Evolutionary conservation across 2,888 invertebrate genomes (phyloP).

Genomic region (Strigamia transsilvanica): DNA sequence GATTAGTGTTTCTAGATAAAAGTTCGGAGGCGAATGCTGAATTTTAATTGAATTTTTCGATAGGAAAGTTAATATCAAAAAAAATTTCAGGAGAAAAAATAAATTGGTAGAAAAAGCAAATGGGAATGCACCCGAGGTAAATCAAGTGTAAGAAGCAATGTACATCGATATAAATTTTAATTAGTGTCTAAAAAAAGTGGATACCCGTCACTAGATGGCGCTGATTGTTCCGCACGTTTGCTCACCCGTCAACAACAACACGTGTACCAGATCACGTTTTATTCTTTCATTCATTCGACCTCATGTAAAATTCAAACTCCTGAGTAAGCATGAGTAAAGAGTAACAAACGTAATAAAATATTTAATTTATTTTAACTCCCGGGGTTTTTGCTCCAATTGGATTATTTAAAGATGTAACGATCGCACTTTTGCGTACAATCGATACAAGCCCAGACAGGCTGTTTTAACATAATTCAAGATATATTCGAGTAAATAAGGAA

Average conservation of each 20-base stretch:
- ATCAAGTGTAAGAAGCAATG: background rate
- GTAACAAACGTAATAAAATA: background rate
- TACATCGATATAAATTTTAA: background rate
- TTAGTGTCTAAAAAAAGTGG: background rate
- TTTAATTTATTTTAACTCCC: background rate
- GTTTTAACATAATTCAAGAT: too few relatives aligned
- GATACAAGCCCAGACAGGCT: too few relatives aligned
- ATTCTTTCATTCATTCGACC: background rate
- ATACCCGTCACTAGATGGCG: background rate
- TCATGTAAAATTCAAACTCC: slow-evolving; percentile 4
- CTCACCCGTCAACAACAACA: background rate
- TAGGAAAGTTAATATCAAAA: background rate
- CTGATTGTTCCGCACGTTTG: background rate
- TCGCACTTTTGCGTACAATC: too few relatives aligned
- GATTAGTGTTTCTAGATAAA: background rate
- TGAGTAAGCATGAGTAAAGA: background rate
- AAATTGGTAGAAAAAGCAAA: background rate
- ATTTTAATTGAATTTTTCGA: background rate
- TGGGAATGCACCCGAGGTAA: background rate
- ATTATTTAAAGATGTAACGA: too few relatives aligned
- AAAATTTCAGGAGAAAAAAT: background rate
- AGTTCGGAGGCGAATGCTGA: background rate
- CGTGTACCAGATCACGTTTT: background rate
- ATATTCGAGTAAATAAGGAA: too few relatives aligned
- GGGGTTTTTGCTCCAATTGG: too few relatives aligned